Evolutionary conservation across 2,113 vertebrate species (phyloP), one percentile per base, ranked within the genome.

Genomic region (Ochotona curzoniae): DNA sequence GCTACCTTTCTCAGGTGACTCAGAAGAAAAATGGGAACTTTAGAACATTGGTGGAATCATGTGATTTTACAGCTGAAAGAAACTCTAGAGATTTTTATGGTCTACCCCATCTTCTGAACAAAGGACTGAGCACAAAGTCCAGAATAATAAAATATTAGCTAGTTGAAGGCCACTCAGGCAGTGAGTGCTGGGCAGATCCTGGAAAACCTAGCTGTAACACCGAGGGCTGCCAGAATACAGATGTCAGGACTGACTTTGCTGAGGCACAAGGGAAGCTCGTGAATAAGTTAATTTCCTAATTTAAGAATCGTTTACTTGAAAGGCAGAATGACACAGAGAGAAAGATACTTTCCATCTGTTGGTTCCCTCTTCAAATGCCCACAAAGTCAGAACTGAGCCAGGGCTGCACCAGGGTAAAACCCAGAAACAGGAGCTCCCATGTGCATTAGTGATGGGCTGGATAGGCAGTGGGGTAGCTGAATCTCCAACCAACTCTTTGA

Each of bases 11-110:
- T 57, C 0, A 54, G 73, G 14, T 80, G 8, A 64, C 8, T 47
- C 26, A 86, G 47, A 44, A 85, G 44, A 63, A 88, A 70, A 87
- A 51, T 11, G 21, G n/a, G 64, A 38, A 11, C 61, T 71, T 86
- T 30, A 71, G 54, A 67, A 44, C 57, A 35, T 92, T 87, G 85
- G 87, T 63, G 70, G 54, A 78, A 60, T 85, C 25, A 61, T 47
- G 25, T 73, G 54, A 57, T 89, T 90, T 90, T 90, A 87, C 75
- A 93, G 60, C 23, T 49, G 80, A 94, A 78, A 75, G 61, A 49
- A 54, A 75, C 26, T 79, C 23, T 54, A 54, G 83, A 92, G 83
- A 61, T 63, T 32, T 32, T 25, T 69, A 14, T 84, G 54, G 73
- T 75, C 51, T 71, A 66, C 20, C 21, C 28, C 71, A 7, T 47